Evolutionary conservation across 2,797 vertebrate genomes (phyloP), one percentile per base, ranked within the genome.

Genomic region (Pristis pectinata): DNA sequence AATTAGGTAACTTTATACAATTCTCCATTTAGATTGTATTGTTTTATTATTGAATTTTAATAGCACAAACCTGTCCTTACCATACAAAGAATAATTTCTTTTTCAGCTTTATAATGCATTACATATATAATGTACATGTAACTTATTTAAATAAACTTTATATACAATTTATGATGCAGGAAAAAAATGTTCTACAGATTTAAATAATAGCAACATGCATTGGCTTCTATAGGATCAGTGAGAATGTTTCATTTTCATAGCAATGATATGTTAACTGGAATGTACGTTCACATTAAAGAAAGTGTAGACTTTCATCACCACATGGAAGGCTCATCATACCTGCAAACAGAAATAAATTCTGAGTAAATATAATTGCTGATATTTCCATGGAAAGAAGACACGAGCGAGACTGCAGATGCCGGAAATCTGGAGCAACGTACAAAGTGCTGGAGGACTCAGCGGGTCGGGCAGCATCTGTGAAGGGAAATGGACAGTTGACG

Each of bases 271-370:
- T 94, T 96, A 96, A 95, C 95, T 95, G 96, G 96, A 96, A 96
- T 96, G 93, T 92, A 96, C 24, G 96, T 96, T 96, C 96, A 97
- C 94, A 95, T 74, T 44, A 95, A 96, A 22, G 94, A 95, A 94
- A 95, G 95, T 87, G 95, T 96, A 95, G 95, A 95, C 95, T 97
- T 94, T 95, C 96, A 97, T 98, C 98, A 99, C 99, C 98, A 99
- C 97, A 98, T 95, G 11, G 98, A 98, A 95, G 98, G 98, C 92
- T 99, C 98, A 96, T 98, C 97, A 95, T 98, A 98, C 98, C 99
- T 99, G 97, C 49, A 97, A 96, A 13, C 53, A 94, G 83, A 89
- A 56, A 94, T 24, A 91, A 89, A 85, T 7, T 49, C 22, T 34
- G 44, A 80, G 22, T 49, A 94, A 80, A 61, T 93, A 83, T 89